Evolutionary conservation across 2,113 vertebrate species (phyloP).

Genomic region (Hydrochoerus hydrochaeris): DNA sequence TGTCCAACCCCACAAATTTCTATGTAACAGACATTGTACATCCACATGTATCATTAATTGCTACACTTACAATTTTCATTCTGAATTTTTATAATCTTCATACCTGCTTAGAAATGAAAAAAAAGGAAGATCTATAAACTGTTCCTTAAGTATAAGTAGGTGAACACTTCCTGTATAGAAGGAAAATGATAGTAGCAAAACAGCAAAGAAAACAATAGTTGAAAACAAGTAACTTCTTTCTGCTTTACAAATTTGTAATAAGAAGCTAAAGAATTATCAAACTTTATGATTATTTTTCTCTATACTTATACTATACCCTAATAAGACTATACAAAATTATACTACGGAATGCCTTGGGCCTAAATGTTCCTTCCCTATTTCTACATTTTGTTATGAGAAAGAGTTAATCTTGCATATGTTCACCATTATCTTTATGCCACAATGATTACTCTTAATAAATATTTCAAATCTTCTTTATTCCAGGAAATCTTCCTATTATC

Average conservation of each 20-base stretch:
- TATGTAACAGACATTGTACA: background rate
- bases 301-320: background rate
- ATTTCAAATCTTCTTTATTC: background rate
- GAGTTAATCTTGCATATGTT: background rate
- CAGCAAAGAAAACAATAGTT: background rate
- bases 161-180: background rate
- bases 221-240: background rate
- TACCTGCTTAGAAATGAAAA: background rate
- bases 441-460: background rate
- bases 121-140: background rate
- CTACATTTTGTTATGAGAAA: background rate
- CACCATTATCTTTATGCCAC: background rate
- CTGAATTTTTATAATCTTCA: background rate
- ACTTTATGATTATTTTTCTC: background rate
- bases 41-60: background rate
- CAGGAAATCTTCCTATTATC: background rate
- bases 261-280: background rate
- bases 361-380: background rate
- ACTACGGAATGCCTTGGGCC: background rate
- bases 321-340: background rate
- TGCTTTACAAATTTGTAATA: background rate
- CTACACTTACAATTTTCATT: background rate
- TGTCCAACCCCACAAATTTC: background rate
- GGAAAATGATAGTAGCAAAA: background rate
- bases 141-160: background rate